phyloP scores from a whole-genome alignment of 2,113 vertebrate genomes.

The Scomber japonicus region DNA sequence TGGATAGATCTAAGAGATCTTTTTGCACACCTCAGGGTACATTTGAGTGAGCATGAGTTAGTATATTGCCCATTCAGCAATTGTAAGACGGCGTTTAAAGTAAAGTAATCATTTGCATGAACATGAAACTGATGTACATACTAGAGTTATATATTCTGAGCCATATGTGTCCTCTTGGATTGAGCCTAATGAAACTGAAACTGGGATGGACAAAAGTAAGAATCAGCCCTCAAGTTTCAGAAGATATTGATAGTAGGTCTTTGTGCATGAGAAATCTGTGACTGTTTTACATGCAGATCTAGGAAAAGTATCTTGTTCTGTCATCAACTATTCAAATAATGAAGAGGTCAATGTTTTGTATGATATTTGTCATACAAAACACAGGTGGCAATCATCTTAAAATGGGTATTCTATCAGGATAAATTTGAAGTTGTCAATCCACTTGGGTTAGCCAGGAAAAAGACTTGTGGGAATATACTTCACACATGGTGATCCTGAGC shows the following conservation, averaged over 20 bases:
- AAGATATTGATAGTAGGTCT: no score
- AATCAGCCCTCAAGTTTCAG: background rate
- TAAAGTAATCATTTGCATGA: constrained; percentile 3
- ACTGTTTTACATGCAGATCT: no score
- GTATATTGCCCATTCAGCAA: constrained; percentile 2
- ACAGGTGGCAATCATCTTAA: no score
- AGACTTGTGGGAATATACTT: constrained; percentile 35
- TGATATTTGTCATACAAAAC: no score
- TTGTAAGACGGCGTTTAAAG: background rate
- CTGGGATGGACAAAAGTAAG: constrained; percentile 4
- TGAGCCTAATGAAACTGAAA: background rate
- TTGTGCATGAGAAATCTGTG: no score
- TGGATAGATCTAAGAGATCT: background rate
- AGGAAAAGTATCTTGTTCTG: no score
- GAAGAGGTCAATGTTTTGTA: no score
- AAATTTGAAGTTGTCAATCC: constrained; percentile 36
- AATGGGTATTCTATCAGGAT: background rate
- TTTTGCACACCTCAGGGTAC: background rate
- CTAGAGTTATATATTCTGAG: background rate
- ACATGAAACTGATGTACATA: constrained; percentile 2
- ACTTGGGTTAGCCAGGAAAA: constrained; percentile 26
- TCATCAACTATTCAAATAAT: no score
- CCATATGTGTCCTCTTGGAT: background rate
- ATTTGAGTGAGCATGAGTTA: constrained; percentile 3
- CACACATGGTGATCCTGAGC: constrained; percentile 31